Conservation (phyloP, 2,797 vertebrate genomes). For the Sebastes glaucus region DNA sequence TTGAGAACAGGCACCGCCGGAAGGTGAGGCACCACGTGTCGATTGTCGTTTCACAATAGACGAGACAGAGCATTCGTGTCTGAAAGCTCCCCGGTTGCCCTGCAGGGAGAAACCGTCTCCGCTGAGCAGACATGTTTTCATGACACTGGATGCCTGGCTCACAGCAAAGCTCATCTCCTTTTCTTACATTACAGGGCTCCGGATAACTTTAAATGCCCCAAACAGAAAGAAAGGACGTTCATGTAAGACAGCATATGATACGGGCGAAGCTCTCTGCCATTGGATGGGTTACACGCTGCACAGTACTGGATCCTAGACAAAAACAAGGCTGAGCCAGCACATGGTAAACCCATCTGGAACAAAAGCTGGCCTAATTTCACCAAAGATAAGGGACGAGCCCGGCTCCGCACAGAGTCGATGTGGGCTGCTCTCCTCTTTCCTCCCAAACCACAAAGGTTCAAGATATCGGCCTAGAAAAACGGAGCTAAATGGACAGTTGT, state of each 20-base stretch:
- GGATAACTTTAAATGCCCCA: slow-evolving; percentile 18
- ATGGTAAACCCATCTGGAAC: slow-evolving; percentile 47
- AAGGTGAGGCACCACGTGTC: slow-evolving; percentile 64
- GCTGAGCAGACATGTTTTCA: slow-evolving; percentile 52
- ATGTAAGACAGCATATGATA: slow-evolving; percentile 48
- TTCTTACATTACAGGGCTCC: slow-evolving; percentile 23
- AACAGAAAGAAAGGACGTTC: slow-evolving; percentile 17
- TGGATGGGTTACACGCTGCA: slow-evolving; percentile 48
- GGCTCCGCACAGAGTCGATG: not conserved
- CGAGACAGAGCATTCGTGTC: slow-evolving; percentile 39
- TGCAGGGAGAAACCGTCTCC: slow-evolving; percentile 57
- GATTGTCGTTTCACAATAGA: slow-evolving; percentile 67
- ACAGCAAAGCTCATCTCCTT: slow-evolving; percentile 25
- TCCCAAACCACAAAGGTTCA: slow-evolving; percentile 42
- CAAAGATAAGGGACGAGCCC: slow-evolving; percentile 46
- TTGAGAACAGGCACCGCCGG: slow-evolving; percentile 44
- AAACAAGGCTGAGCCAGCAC: slow-evolving; percentile 50
- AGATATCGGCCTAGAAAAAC: slow-evolving; percentile 8
- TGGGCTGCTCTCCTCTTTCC: slow-evolving; percentile 14
- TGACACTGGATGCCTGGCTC: slow-evolving; percentile 40
- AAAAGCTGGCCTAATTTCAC: slow-evolving; percentile 63
- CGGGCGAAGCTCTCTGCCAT: slow-evolving; percentile 39
- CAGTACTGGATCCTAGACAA: slow-evolving; percentile 40
- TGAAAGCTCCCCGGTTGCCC: slow-evolving; percentile 38
- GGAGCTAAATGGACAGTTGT: slow-evolving; percentile 61